Evolutionary conservation across 1,140 invertebrate genomes (phyloP), one percentile per base, ranked within the genome.

Genomic region (Dendroctonus valens): DNA sequence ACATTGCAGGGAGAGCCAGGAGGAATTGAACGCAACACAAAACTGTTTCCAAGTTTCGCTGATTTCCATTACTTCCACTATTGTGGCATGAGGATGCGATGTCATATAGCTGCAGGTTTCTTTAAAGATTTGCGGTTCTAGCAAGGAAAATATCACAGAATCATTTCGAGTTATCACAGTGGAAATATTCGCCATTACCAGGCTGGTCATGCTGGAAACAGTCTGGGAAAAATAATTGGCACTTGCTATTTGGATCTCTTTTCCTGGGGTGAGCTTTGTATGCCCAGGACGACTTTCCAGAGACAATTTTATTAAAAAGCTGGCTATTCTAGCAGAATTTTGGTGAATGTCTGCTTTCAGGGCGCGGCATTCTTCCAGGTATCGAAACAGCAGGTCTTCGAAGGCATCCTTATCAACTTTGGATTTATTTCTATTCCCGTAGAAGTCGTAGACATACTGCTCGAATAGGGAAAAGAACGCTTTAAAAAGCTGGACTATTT

Each of bases 401-500:
- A 72, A 69, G 41, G 12, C 12, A 26, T 57, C 12, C 48, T 65
- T 57, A 55, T 59, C 9, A 54, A 68, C 39, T 6, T 61, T 44
- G 7, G 14, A 8, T 41, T 41, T 14, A 52, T 70, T 60, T 48
- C 69, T 14, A 38, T 65, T 55, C 62, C 70, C 67, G 55, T 62
- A 74, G 48, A 73, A 57, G 46, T 72, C 59, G 55, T 70, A 74
- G 40, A 73, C 51, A n/a, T 70, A 65, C 46, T 71, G 67, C 70
- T 77, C 74, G 55, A 76, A 72, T 7, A 71, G 69, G 15, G 53
- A 69, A 40, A 48, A 62, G 67, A 74, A 71, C 15, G 52, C 14
- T 38, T 54, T 41, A 38, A 73, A 59, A 49, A 68, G 69, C 12
- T 54, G 38, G 57, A 50, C 41, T 7, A 73, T 65, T 54, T 70